Conservation (phyloP, 1,140 invertebrate genomes). For the Bathynomus jamesi region DNA sequence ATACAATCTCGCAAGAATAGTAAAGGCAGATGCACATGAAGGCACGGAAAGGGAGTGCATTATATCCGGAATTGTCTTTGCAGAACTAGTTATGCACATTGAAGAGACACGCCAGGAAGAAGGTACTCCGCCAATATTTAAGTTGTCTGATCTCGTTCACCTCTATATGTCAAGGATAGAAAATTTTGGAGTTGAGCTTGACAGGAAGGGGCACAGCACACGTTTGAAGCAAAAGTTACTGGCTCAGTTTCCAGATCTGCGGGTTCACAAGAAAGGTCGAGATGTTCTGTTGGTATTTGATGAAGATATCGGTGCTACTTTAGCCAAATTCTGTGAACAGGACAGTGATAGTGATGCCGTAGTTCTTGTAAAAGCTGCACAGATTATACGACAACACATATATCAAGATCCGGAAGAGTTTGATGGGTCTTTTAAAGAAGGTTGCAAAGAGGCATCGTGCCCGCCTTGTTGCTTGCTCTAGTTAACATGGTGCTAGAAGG, state of each 20-base stretch:
- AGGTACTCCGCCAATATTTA: no score
- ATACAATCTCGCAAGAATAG: no score
- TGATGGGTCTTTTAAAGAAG: conserved; percentile 10
- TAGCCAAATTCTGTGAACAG: conserved; percentile 19
- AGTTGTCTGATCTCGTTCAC: no score
- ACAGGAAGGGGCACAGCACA: conserved; percentile 1
- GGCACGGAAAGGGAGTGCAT: no score
- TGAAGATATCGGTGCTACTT: conserved; percentile 17
- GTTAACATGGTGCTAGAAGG: conserved; percentile 11
- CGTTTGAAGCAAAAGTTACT: conserved; percentile 11
- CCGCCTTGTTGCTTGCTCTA: conserved; percentile 13
- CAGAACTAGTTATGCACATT: no score
- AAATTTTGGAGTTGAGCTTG: no score
- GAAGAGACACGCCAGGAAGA: no score
- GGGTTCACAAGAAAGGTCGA: conserved; percentile 8
- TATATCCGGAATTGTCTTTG: no score
- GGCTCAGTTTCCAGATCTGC: conserved; percentile 15
- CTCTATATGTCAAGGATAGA: no score
- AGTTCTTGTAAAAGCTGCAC: conserved; percentile 1
- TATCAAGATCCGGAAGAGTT: conserved; percentile 5
- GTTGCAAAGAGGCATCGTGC: conserved; percentile 12
- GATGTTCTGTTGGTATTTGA: conserved; percentile 17
- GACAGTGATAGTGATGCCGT: conserved; percentile 17
- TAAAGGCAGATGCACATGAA: no score
- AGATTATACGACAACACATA: neutral